Base-by-base conservation (phyloP, 1,140 invertebrate species). In the Bombus waltoni region DNA sequence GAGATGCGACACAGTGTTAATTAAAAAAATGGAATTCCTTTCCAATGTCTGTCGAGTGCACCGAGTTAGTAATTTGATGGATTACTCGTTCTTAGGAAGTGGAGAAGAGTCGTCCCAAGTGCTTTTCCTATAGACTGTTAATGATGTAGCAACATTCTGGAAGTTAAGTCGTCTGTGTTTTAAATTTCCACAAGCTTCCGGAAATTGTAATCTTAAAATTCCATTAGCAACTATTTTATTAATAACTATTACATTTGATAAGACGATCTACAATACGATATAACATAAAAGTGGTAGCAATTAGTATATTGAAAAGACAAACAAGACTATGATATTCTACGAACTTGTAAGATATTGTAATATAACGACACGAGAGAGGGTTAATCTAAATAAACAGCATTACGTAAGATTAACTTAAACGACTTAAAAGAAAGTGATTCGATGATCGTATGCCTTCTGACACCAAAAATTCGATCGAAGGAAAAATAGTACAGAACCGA, bases 21-120 rank as follows among this genome's bases (percentile, higher is more conserved):
- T 77, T 70, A 77, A 70, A 70, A 66, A 78, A 53, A 74, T 59
- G 40, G 6, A 75, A 53, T 22, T 53, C 47, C 47, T 53, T 53
- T 22, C 18, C 18, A 18, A 53, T 53, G 47, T 53, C n/a, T 40
- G 42, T 35, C 73, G n/a, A 11, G 44, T n/a, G 44, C 10, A 13
- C 2, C n/a, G 9, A 44, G 32, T 13, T 25, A 65, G 40, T 44
- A 78, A 78, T 42, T 78, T 78, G 59, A 78, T 78, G 59, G 75
- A 78, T 57, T 74, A 35, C 73, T 35, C 32, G 44, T 32, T 35
- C 44, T 11, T 25, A n/a, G 32, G 44, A 53, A 32, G 32, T 25
- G n/a, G 6, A 1, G n/a, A 13, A 22, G 15, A 18, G 9, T 18
- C 13, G 18, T 74, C 22, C 32, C 44, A 13, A 74, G 42, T 35